Evolutionary conservation across 2,888 invertebrate species (phyloP), one percentile per base, ranked within the genome.

Genomic region (Nineta flava): DNA sequence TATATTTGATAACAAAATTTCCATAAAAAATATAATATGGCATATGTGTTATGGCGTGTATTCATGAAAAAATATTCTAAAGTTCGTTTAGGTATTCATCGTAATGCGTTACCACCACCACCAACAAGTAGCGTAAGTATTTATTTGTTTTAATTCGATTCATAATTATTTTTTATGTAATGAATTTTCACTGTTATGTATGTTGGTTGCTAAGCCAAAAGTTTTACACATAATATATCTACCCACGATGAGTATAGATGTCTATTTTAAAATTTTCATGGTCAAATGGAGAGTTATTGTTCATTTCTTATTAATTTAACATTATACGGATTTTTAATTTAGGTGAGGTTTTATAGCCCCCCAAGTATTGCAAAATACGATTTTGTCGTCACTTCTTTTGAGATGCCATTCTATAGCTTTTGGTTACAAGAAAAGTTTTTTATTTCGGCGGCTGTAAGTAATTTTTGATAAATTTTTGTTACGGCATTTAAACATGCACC

Each of bases 41-140:
- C 75, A 56, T 75, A 76, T 64, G 73, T 75, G 53, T 66, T 76
- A 54, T 76, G 74, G 75, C 68, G 74, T 58, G 74, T 76, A 55
- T 65, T 76, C 53, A 74, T 74, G 72, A 76, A 75, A 61, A 75
- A 74, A 59, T 76, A 75, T 60, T 69, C 72, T 56, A 73, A 71
- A 64, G 73, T 76, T 55, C 66, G 75, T 50, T 61, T 75, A 49
- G 74, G 75, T 59, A 65, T 74, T 54, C 58, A 60, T 53, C 62
- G 48, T n/a, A 48, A 26, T 43, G 42, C 48, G 15, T 16, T 48
- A 12, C 46, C 46, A 32, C 19, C 19, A 5, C n/a, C n/a, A 26
- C 7, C 3, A 26, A 26, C 26, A 26, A n/a, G n/a, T n/a, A n/a
- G 6, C 21, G 48, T 40, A 41, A 48, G 48, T 48, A 47, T 47